Percentiles rank a stretch among this genome's conserved stretches.
These are phyloP conservation scores for Corvus hawaiiensis DNA, from an alignment of 2,113 vertebrate genomes.

Conservation along the genomic window DNA sequence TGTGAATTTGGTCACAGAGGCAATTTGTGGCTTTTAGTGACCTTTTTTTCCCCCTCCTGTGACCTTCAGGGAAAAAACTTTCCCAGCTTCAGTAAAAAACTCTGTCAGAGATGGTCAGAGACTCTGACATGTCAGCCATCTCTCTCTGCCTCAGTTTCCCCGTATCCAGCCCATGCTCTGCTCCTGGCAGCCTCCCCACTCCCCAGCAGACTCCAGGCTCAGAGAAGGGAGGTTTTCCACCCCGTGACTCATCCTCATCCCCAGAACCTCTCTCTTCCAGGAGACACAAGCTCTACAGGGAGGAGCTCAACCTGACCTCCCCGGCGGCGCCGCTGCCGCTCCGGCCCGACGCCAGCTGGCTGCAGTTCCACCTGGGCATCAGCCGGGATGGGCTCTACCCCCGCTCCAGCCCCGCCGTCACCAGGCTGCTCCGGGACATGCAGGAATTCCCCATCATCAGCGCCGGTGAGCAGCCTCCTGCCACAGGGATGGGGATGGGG, in stretches of 20 bases:
- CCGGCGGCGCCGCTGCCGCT: not conserved
- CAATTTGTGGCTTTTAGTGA: not conserved
- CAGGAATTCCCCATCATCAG: conserved; percentile 65
- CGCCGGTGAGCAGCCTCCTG: conserved; percentile 71
- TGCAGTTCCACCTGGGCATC: conserved; percentile 92
- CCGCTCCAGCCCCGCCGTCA: conserved; percentile 70
- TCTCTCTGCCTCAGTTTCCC: not conserved
- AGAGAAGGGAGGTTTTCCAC: not conserved
- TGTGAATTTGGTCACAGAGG: not conserved
- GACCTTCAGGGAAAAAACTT: not conserved
- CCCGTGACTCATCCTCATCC: fast-evolving
- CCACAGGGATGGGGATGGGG: fast-evolving
- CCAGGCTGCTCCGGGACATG: conserved; percentile 81
- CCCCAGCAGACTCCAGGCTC: not conserved
- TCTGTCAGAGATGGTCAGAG: not conserved
- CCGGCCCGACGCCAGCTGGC: conserved; percentile 80
- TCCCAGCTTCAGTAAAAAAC: not conserved
- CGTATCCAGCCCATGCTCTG: fast-evolving
- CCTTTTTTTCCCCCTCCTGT: not conserved
- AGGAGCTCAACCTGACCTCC: conserved; percentile 66
- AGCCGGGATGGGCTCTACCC: conserved; percentile 83
- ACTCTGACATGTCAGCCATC: not conserved
- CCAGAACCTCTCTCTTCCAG: not conserved
- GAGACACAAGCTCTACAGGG: conserved; percentile 58
- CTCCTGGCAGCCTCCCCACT: not conserved